phyloP scores from a whole-genome alignment of 2,888 invertebrate genomes.

The Macrosiphum euphorbiae region DNA sequence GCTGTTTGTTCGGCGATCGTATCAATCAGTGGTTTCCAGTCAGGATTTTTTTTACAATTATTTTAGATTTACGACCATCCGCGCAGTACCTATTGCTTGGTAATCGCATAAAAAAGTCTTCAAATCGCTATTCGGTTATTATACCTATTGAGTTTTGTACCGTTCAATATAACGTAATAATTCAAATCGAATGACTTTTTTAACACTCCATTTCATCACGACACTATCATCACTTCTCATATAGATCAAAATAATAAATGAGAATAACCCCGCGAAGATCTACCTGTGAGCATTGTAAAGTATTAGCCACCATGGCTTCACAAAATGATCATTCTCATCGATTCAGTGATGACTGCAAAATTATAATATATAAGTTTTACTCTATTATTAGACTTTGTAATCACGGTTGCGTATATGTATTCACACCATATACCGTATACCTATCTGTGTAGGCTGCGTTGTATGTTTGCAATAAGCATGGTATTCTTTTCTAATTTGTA shows the following conservation, averaged over 20 bases:
- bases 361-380: not conserved
- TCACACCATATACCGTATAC: not conserved
- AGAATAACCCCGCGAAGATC: no score
- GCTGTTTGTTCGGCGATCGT: no score
- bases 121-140: not conserved
- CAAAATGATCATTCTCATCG: not conserved
- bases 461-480: not conserved
- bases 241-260: not conserved
- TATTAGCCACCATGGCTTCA: not conserved
- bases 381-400: not conserved
- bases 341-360: not conserved
- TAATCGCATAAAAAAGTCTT: not conserved
- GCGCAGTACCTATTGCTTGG: not conserved
- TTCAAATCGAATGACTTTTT: not conserved
- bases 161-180: not conserved
- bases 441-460: not conserved
- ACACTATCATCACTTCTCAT: not conserved
- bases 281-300: not conserved
- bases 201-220: not conserved
- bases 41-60: not conserved
- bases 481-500: not conserved
- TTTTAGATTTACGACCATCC: not conserved
- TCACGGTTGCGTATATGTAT: no score
- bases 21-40: not conserved
- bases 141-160: not conserved